Conservation (phyloP, 2,888 invertebrate genomes). For the Chymomyza caudatula region DNA sequence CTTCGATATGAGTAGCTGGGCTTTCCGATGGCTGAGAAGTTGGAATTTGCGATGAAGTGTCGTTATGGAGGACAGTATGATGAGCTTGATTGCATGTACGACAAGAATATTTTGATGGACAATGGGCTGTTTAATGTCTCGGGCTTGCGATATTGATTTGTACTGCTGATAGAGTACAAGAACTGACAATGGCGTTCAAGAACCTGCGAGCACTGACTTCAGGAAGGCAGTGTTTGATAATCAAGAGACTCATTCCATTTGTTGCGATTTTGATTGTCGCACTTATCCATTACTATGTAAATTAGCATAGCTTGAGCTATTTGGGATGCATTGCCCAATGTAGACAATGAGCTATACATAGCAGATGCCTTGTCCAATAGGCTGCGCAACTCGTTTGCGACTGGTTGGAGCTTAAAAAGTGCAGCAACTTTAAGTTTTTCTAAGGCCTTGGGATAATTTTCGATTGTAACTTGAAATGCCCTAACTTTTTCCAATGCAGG, state of each 20-base stretch:
- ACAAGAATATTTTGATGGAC: background rate
- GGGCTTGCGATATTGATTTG: background rate
- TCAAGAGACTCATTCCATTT: conserved; percentile 1
- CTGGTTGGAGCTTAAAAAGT: too few relatives aligned
- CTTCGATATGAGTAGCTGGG: too few relatives aligned
- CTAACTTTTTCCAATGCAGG: too few relatives aligned
- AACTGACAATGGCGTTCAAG: background rate
- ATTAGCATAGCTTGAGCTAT: background rate
- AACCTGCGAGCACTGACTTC: background rate
- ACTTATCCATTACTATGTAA: background rate
- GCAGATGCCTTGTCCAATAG: too few relatives aligned
- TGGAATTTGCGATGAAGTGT: too few relatives aligned
- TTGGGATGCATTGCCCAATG: background rate
- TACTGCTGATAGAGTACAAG: background rate
- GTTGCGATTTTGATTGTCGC: background rate
- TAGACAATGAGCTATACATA: too few relatives aligned
- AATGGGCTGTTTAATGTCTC: background rate
- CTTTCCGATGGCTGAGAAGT: too few relatives aligned
- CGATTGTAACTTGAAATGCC: too few relatives aligned
- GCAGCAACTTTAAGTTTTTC: background rate
- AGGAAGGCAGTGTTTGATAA: too few relatives aligned
- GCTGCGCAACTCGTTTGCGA: background rate
- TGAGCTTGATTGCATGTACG: background rate
- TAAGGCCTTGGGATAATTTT: too few relatives aligned
- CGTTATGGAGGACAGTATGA: background rate